These are phyloP conservation scores for Antechinus flavipes DNA, from an alignment of 2,113 vertebrate species.

Conservation along the genomic window DNA sequence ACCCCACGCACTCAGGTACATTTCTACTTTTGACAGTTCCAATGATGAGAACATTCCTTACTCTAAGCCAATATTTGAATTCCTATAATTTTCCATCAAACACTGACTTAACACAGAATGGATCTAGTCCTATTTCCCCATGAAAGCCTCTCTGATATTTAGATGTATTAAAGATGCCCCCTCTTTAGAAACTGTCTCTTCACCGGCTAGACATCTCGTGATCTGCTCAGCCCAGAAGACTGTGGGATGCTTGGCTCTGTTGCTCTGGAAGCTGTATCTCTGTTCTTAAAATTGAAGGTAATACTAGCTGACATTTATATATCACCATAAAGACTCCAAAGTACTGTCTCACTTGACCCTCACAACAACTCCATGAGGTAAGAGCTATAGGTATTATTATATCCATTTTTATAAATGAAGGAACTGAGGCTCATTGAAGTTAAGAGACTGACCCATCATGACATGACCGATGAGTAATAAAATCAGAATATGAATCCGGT, in stretches of 20 bases:
- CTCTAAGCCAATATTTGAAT: neutral
- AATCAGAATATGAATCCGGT: neutral
- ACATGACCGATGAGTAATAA: neutral
- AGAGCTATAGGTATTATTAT: neutral
- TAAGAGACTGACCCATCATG: neutral
- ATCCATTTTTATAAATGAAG: neutral
- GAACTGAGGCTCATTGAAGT: neutral
- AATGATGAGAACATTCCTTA: neutral
- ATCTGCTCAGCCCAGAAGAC: neutral
- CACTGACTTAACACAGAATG: neutral
- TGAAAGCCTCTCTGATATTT: neutral
- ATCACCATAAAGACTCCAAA: neutral
- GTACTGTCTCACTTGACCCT: neutral
- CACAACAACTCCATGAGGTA: fast-evolving
- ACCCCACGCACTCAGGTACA: neutral
- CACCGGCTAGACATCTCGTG: neutral
- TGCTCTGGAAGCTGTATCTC: neutral
- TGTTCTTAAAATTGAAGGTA: neutral
- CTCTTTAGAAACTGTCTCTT: neutral
- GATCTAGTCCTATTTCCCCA: neutral
- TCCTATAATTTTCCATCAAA: neutral
- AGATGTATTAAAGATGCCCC: neutral
- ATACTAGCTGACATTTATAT: neutral
- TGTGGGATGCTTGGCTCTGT: neutral
- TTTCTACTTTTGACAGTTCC: neutral